Evolutionary conservation across 2,797 vertebrate species (phyloP).

Genomic region (Lagorchestes hirsutus): DNA sequence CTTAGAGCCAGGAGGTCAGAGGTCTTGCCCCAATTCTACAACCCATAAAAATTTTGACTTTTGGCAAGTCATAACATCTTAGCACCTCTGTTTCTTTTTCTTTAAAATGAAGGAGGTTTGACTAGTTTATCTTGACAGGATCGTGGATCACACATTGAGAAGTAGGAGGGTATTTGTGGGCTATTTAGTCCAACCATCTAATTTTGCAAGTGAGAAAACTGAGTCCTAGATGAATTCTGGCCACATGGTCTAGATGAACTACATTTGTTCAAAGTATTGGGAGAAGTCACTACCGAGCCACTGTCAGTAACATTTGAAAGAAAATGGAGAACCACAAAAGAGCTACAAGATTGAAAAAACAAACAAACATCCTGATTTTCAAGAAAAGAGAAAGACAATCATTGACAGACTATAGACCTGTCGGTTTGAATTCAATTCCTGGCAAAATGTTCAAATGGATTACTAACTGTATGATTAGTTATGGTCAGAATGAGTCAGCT

Average conservation of each 20-base stretch:
- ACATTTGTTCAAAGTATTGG: background rate
- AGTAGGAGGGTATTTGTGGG: background rate
- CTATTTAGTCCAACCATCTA: background rate
- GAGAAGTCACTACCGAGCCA: background rate
- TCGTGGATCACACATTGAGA: background rate
- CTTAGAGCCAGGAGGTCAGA: background rate
- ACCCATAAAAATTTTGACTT: background rate
- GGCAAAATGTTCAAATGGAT: background rate
- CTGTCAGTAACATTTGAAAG: background rate
- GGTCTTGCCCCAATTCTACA: background rate
- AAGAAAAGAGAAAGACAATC: background rate
- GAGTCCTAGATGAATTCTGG: background rate
- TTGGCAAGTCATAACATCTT: background rate
- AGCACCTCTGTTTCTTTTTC: background rate
- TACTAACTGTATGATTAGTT: background rate
- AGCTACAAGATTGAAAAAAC: background rate
- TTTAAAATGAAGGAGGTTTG: background rate
- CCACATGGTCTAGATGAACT: background rate
- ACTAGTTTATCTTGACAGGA: background rate
- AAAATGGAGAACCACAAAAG: background rate
- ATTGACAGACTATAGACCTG: background rate
- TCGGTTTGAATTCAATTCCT: background rate
- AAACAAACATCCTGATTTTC: background rate
- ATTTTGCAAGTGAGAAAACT: background rate
- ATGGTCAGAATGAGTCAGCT: background rate